phyloP scores from a whole-genome alignment of 2,888 invertebrate species.

The Andrena fulva region DNA sequence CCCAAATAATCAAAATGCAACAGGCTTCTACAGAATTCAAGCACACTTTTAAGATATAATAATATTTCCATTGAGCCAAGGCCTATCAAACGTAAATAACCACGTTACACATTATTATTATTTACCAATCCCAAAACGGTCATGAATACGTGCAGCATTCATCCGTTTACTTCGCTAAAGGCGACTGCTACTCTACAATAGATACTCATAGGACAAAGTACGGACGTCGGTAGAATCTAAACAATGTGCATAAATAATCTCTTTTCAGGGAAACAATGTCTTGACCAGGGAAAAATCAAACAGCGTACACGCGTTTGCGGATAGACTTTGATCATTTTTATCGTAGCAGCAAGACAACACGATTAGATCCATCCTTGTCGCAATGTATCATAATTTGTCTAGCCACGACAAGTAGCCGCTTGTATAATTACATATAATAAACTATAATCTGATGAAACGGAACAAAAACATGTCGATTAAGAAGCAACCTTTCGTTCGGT shows the following conservation, averaged over 20 bases:
- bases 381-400: constrained; percentile 49
- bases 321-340: constrained; percentile 40
- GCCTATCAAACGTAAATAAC: neutral
- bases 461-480: constrained; percentile 30
- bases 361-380: constrained; percentile 11
- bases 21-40: no score
- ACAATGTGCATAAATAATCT: constrained; percentile 1
- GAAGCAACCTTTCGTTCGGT: no score
- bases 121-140: neutral
- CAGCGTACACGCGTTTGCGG: neutral
- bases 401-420: neutral
- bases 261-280: neutral
- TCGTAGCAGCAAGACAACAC: constrained; percentile 11
- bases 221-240: neutral
- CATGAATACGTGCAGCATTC: constrained; percentile 1
- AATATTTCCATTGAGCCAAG: neutral
- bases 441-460: constrained; percentile 17
- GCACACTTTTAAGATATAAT: neutral
- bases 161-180: constrained; percentile 4
- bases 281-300: neutral
- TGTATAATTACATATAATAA: constrained; percentile 33
- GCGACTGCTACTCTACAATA: constrained; percentile 1
- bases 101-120: neutral
- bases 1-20: no score
- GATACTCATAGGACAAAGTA: constrained; percentile 5